A percentile compares a stretch with the other conserved stretches of the same genome.
Evolutionary conservation across 1,140 invertebrate genomes (phyloP).

Genomic region (Sesamia nonagrioides): DNA sequence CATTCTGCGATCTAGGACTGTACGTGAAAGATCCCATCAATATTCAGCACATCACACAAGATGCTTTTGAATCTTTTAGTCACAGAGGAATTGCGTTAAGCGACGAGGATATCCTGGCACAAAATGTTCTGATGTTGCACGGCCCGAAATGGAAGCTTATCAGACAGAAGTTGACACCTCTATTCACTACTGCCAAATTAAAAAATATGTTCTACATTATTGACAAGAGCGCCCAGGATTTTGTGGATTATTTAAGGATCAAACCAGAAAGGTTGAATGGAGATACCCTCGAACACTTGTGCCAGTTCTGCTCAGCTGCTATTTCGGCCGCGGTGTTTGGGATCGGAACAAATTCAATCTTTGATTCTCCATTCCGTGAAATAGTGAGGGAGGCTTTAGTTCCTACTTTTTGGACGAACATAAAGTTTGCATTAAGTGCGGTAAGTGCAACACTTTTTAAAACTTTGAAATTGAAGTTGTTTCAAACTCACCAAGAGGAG

Average conservation of each 20-base stretch:
- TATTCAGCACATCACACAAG: slow-evolving; percentile 80
- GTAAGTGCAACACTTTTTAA: slow-evolving; percentile 50
- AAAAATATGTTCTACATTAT: slow-evolving; percentile 84
- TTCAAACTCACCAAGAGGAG: slow-evolving; percentile 59
- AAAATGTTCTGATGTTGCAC: slow-evolving; percentile 83
- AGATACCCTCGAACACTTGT: slow-evolving; percentile 52
- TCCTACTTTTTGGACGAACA: slow-evolving; percentile 46
- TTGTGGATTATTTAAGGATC: slow-evolving; percentile 59
- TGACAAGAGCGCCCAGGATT: slow-evolving; percentile 71
- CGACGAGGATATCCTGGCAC: slow-evolving; percentile 85
- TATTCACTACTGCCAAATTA: slow-evolving; percentile 82
- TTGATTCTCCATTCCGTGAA: slow-evolving; percentile 64
- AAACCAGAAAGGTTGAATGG: slow-evolving; percentile 57
- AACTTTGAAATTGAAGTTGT: slow-evolving; percentile 54
- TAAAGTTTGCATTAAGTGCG: slow-evolving; percentile 54
- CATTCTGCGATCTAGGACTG: slow-evolving; percentile 74
- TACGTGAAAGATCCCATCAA: slow-evolving; percentile 84
- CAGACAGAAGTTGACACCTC: slow-evolving; percentile 78
- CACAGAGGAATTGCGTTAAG: slow-evolving; percentile 82
- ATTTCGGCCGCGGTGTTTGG: slow-evolving; percentile 63
- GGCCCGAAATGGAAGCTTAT: slow-evolving; percentile 79
- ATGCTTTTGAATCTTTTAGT: slow-evolving; percentile 84
- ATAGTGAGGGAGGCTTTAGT: slow-evolving; percentile 54
- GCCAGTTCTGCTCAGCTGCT: slow-evolving; percentile 54
- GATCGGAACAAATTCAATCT: slow-evolving; percentile 54